Base-by-base conservation (phyloP, 2,888 invertebrate genomes). In the Brachyptera risi region DNA sequence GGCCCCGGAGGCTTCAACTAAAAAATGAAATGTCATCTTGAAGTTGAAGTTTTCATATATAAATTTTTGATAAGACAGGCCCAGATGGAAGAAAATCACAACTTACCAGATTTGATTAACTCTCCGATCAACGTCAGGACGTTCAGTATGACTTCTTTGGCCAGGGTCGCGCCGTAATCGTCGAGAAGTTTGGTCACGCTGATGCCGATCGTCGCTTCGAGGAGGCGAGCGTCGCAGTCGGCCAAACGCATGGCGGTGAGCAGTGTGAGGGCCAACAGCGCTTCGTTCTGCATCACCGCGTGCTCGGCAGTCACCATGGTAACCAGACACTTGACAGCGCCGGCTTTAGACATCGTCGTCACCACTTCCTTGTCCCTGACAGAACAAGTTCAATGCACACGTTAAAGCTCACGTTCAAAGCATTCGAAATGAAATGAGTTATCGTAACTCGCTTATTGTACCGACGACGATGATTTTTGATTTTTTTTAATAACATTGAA, bases 261-360 rank as follows among this genome's bases (percentile, higher is more conserved):
- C 38, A 90, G 80, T 66, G 84, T 86, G 59, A 91, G 78, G 35
- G 90, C 85, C 67, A 87, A 78, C 60, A 90, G 80, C 0, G 90
- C 88, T 76, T 92, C 91, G 72, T 88, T 89, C 73, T 90, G 90
- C 95, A 95, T 95, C 26, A 93, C 84, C 5, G 87, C 79, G 76
- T 93, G 91, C 69, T 90, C 88, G 1, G 90, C 88, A 3, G 86
- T 82, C 66, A 90, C 78, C 94, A 95, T 93, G 74, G 84, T 84
- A 11, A 91, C 86, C 68, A 95, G 78, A 69, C 87, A 85, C 59
- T 84, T 83, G 31, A 92, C 76, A 63, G 88, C 88, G 63, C 88
- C 88, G 50, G 85, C 82, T 42, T 74, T 70, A 11, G 79, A 73
- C 60, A 82, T 71, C 54, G 70, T 71, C 38, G 73, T 72, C 68